Evolutionary conservation across 2,888 invertebrate genomes (phyloP).

Genomic region (Cataglyphis cursor): DNA sequence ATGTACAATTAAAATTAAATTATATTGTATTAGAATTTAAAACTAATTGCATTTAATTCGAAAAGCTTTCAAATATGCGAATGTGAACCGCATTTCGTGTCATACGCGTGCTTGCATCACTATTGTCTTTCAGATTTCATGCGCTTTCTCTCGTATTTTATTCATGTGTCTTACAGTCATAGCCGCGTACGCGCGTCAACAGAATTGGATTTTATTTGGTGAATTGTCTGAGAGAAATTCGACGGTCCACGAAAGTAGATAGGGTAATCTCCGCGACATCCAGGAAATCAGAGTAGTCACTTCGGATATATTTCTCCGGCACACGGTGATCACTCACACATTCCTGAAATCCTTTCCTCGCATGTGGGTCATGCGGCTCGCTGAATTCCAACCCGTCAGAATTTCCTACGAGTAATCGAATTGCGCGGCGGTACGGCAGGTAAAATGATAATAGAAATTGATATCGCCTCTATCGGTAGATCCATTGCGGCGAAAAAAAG

Average conservation of each 20-base stretch:
- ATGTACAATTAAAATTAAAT: not conserved
- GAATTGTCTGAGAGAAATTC: conserved; percentile 71
- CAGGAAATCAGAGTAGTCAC: conserved; percentile 69
- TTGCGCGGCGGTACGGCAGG: conserved; percentile 52
- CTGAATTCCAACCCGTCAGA: conserved; percentile 61
- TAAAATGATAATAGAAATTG: conserved; percentile 68
- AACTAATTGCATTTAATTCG: not conserved
- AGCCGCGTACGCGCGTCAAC: conserved; percentile 27
- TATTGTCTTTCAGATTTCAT: conserved; percentile 48
- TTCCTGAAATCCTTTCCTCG: conserved; percentile 58
- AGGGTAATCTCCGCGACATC: conserved; percentile 72
- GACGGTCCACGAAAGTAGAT: conserved; percentile 68
- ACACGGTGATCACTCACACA: conserved; percentile 63
- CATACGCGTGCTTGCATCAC: conserved; percentile 24
- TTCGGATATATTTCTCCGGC: conserved; percentile 67
- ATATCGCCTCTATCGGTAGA: conserved; percentile 33
- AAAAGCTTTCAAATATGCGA: not conserved
- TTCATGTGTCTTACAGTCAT: conserved; percentile 44
- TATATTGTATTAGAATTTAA: not conserved
- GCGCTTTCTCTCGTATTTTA: conserved; percentile 45
- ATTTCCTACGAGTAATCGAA: conserved; percentile 71
- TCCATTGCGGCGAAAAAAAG: not conserved
- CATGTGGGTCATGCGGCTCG: conserved; percentile 67
- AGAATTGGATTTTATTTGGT: conserved; percentile 51
- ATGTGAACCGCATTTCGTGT: conserved; percentile 26